A percentile compares a stretch with the other conserved stretches of the same genome.
Evolutionary conservation across 2,888 invertebrate species (phyloP).

Genomic region (Caprella mutica): DNA sequence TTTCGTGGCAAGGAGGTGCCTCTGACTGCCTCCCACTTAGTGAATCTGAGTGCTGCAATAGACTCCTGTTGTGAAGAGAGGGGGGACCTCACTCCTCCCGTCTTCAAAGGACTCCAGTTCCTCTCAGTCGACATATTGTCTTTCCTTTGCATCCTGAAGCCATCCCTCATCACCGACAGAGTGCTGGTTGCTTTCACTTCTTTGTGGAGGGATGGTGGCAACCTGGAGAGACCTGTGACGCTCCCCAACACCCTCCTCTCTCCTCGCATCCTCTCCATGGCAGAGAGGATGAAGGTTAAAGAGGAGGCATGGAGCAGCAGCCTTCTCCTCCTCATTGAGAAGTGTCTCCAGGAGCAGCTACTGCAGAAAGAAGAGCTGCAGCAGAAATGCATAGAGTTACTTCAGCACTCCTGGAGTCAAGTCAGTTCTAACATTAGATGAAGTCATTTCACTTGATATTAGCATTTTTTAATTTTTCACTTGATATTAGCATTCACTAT

Average conservation of each 20-base stretch:
- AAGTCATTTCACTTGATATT: no score
- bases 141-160: background rate
- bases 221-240: background rate
- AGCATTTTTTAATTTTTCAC: no score
- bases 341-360: slow-evolving; percentile 45
- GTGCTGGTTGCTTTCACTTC: background rate
- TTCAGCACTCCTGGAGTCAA: slow-evolving; percentile 55
- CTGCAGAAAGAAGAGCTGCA: slow-evolving; percentile 52
- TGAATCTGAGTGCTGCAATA: no score
- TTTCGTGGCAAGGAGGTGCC: no score
- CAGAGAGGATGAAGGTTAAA: background rate
- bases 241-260: slow-evolving; percentile 1
- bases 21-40: no score
- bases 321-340: background rate
- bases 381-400: slow-evolving; percentile 55
- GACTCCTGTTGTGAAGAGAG: no score
- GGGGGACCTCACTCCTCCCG: slow-evolving; percentile 1
- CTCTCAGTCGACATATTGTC: slow-evolving; percentile 6
- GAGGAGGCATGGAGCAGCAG: no score
- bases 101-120: background rate
- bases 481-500: no score
- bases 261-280: background rate
- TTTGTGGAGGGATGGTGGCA: background rate
- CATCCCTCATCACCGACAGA: background rate
- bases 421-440: slow-evolving; percentile 42